A percentile compares a stretch with the other conserved stretches of the same genome.
Evolutionary conservation across 2,113 vertebrate species (phyloP).

Genomic region (Gadus chalcogrammus): DNA sequence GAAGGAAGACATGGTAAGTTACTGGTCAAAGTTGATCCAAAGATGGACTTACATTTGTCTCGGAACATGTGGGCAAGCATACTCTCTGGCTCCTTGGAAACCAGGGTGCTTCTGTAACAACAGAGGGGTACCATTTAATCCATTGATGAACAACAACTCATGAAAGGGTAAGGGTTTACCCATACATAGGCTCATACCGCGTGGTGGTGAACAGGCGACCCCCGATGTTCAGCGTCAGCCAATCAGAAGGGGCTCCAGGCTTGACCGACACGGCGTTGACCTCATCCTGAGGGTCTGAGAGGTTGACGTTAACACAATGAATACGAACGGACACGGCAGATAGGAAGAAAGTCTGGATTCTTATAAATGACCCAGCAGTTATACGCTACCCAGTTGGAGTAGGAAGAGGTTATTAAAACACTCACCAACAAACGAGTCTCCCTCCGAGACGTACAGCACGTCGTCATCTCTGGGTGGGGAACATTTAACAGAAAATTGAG

Average conservation of each 20-base stretch:
- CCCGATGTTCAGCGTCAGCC: slow-evolving; percentile 96
- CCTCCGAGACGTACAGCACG: slow-evolving; percentile 94
- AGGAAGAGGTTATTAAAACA: slow-evolving; percentile 16
- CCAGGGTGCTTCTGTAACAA: slow-evolving; percentile 88
- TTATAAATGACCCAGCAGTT: too few species aligned
- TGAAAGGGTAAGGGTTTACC: background rate
- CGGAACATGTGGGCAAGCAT: slow-evolving; percentile 98
- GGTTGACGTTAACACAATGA: background rate
- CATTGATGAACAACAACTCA: background rate
- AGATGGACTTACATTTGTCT: slow-evolving; percentile 80
- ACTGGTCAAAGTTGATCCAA: background rate
- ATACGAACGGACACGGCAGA: background rate
- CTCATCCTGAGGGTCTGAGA: slow-evolving; percentile 83
- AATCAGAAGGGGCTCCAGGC: slow-evolving; percentile 84
- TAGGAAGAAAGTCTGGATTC: too few species aligned
- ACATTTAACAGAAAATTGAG: background rate
- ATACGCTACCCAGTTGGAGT: background rate
- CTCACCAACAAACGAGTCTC: slow-evolving; percentile 91
- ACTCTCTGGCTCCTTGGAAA: slow-evolving; percentile 96
- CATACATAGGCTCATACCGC: slow-evolving; percentile 67
- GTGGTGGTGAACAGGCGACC: slow-evolving; percentile 94
- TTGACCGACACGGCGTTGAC: slow-evolving; percentile 68
- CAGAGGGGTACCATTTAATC: background rate
- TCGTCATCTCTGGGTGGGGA: slow-evolving; percentile 85
- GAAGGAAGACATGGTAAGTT: background rate